Conservation (phyloP, 2,113 vertebrate species). For the Eulemur macaco region DNA sequence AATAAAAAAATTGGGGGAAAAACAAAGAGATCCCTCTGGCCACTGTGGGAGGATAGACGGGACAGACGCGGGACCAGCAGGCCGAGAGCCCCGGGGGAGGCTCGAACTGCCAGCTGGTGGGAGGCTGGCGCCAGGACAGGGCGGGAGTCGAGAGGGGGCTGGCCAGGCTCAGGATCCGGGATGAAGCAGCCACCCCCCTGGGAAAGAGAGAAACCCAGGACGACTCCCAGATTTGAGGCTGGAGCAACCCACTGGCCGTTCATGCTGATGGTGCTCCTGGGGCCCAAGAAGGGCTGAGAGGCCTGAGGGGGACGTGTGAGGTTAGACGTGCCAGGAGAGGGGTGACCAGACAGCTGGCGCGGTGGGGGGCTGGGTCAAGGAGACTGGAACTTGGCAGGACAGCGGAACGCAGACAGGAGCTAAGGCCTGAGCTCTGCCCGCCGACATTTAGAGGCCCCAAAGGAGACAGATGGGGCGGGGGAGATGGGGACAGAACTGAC, state of each 20-base stretch:
- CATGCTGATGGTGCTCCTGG: not conserved
- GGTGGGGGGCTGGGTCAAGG: accelerated
- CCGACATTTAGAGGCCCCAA: not conserved
- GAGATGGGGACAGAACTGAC: not conserved
- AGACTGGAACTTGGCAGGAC: not conserved
- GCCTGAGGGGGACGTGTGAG: not conserved
- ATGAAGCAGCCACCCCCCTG: not conserved
- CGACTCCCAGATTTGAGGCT: not conserved
- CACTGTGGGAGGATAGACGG: not conserved
- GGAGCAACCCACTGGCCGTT: not conserved
- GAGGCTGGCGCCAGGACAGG: not conserved
- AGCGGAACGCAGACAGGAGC: not conserved
- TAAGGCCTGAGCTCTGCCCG: not conserved
- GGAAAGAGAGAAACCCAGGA: not conserved
- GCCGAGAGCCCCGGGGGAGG: not conserved
- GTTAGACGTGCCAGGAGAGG: not conserved
- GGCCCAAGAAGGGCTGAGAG: not conserved
- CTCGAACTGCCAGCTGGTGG: not conserved
- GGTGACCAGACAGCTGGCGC: not conserved
- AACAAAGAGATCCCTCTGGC: not conserved
- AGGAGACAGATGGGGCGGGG: too few species aligned
- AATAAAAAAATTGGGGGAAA: not conserved
- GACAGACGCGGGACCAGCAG: accelerated
- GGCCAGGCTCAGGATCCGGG: not conserved
- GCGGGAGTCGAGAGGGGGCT: not conserved